Conservation (phyloP, 37 sponge, comb jelly and placozoan genomes). For the Eunapius fragilis region DNA sequence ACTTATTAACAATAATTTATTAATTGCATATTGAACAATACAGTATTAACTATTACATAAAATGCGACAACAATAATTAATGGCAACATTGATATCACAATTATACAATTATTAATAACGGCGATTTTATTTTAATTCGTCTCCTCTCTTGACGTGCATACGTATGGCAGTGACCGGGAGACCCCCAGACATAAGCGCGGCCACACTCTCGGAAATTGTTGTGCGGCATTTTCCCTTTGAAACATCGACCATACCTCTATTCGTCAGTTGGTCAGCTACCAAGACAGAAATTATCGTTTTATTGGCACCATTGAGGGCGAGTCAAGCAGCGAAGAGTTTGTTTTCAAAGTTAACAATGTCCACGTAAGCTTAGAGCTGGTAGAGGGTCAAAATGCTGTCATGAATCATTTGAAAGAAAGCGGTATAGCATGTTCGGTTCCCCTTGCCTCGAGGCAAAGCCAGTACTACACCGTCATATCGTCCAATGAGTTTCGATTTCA, state of each 20-base stretch:
- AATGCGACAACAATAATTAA: no score
- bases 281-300: constrained; percentile 59
- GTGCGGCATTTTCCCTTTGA: constrained; percentile 21
- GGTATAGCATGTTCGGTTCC: constrained; percentile 19
- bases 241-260: background rate
- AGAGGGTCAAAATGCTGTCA: constrained; percentile 23
- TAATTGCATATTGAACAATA: no score
- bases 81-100: no score
- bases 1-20: no score
- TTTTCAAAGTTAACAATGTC: background rate
- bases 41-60: no score
- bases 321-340: background rate
- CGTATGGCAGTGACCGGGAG: background rate
- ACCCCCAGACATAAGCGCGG: background rate
- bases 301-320: constrained; percentile 4
- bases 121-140: no score
- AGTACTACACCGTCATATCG: background rate
- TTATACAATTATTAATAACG: no score
- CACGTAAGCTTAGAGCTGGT: constrained; percentile 5
- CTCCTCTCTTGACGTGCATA: no score
- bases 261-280: constrained; percentile 29
- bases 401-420: constrained; percentile 2
- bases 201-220: background rate
- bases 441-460: background rate
- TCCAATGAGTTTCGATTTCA: background rate